phyloP scores from a whole-genome alignment of 2,888 invertebrate genomes.

The Perdita meconis region DNA sequence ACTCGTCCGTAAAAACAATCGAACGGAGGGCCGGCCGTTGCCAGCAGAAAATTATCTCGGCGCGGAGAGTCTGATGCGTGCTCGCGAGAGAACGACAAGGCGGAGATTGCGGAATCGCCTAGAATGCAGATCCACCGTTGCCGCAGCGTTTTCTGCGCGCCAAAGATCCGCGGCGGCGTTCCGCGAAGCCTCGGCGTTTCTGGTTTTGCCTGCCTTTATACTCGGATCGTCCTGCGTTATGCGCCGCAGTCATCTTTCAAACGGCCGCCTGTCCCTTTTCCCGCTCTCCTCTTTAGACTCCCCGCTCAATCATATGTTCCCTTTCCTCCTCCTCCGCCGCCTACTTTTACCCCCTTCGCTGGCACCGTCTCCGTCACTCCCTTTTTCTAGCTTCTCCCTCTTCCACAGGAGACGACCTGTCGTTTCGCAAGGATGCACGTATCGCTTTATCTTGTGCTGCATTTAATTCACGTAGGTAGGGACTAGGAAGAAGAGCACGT shows the following conservation, averaged over 20 bases:
- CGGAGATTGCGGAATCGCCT: conserved; percentile 64
- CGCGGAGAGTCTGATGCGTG: conserved; percentile 15
- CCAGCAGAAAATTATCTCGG: conserved; percentile 20
- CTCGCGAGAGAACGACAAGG: conserved; percentile 56
- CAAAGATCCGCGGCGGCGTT: conserved; percentile 58
- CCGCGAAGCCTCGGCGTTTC: conserved; percentile 64
- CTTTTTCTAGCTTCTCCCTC: conserved; percentile 20
- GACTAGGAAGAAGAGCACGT: conserved; percentile 75
- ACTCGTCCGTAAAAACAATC: conserved; percentile 9
- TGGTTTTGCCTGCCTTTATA: conserved; percentile 64
- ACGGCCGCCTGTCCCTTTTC: conserved; percentile 6
- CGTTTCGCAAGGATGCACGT: conserved; percentile 73
- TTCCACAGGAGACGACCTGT: conserved; percentile 54
- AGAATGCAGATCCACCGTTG: conserved; percentile 61
- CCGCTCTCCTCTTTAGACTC: conserved; percentile 3
- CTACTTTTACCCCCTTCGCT: conserved; percentile 14
- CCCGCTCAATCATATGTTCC: conserved; percentile 7
- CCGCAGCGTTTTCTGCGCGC: conserved; percentile 57
- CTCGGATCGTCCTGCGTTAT: conserved; percentile 58
- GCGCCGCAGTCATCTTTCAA: conserved; percentile 58
- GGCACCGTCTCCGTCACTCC: conserved; percentile 4
- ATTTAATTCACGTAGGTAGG: conserved; percentile 74
- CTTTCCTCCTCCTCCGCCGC: conserved; percentile 6
- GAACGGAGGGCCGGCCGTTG: background rate
- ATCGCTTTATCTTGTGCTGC: conserved; percentile 72